phyloP scores from a whole-genome alignment of 1,140 invertebrate species.

The Zelostemma sp. region DNA sequence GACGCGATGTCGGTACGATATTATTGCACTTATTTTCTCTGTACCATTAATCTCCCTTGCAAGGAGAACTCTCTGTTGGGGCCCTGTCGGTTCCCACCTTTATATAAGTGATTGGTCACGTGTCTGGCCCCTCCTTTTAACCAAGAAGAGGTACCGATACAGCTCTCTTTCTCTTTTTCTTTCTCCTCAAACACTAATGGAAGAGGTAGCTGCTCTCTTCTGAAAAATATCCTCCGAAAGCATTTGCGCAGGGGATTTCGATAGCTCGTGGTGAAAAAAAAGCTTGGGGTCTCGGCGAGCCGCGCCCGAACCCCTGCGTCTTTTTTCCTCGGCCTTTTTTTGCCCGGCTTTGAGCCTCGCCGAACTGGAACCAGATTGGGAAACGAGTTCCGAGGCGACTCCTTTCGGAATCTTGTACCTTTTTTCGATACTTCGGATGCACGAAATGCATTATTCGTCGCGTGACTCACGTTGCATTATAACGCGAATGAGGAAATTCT shows the following conservation, averaged over 20 bases:
- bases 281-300: slow-evolving; percentile 16
- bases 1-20: slow-evolving; percentile 13
- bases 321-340: slow-evolving; percentile 26
- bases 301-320: slow-evolving; percentile 9
- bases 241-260: slow-evolving; percentile 28
- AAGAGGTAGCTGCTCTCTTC: slow-evolving; percentile 49
- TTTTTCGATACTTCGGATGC: background rate
- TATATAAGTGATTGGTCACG: slow-evolving; percentile 70
- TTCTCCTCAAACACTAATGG: slow-evolving; percentile 45
- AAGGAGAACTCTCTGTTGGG: slow-evolving; percentile 66
- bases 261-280: slow-evolving; percentile 30
- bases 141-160: slow-evolving; percentile 55
- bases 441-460: background rate
- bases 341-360: slow-evolving; percentile 7
- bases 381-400: slow-evolving; percentile 44
- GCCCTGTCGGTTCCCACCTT: slow-evolving; percentile 63
- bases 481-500: too few species aligned
- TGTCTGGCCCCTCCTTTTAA: slow-evolving; percentile 56
- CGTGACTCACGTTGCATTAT: background rate
- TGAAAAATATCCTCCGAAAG: slow-evolving; percentile 51
- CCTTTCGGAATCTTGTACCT: slow-evolving; percentile 13
- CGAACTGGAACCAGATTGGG: slow-evolving; percentile 46
- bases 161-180: slow-evolving; percentile 49
- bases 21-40: slow-evolving; percentile 34
- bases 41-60: slow-evolving; percentile 55